phyloP scores from a whole-genome alignment of 2,113 vertebrate genomes.

The Uropsilus gracilis region DNA sequence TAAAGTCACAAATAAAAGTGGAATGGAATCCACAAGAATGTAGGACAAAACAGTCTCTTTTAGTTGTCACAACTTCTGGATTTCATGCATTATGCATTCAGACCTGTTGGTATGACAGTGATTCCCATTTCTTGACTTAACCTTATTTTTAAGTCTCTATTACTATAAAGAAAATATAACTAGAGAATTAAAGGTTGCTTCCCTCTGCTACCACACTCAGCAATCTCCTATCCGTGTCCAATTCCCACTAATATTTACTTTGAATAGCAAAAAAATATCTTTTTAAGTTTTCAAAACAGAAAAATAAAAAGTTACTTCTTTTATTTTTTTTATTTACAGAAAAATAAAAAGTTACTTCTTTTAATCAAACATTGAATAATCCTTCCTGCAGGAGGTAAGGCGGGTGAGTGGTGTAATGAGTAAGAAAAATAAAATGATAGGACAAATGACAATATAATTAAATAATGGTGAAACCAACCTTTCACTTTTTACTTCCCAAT shows the following conservation, averaged over 20 bases:
- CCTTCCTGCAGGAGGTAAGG: neutral
- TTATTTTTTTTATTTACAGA: too few relatives aligned
- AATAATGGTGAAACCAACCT: neutral
- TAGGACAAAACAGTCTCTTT: neutral
- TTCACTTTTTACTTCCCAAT: neutral
- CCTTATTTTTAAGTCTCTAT: neutral
- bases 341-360: neutral
- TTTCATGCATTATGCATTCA: neutral
- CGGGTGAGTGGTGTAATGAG: neutral
- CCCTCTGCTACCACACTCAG: neutral
- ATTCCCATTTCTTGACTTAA: neutral
- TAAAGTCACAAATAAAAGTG: neutral
- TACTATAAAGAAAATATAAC: neutral
- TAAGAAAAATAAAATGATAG: neutral
- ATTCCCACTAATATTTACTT: neutral
- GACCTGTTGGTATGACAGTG: neutral
- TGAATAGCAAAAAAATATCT: neutral
- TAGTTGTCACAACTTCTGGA: neutral
- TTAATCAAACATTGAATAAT: neutral
- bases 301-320: neutral
- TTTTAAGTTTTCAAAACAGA: neutral
- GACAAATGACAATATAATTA: neutral
- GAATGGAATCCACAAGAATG: neutral
- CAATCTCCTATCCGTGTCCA: neutral
- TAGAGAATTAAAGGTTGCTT: neutral